phyloP scores from a whole-genome alignment of 2,888 invertebrate species.

The Rhorus exstirpatorius region DNA sequence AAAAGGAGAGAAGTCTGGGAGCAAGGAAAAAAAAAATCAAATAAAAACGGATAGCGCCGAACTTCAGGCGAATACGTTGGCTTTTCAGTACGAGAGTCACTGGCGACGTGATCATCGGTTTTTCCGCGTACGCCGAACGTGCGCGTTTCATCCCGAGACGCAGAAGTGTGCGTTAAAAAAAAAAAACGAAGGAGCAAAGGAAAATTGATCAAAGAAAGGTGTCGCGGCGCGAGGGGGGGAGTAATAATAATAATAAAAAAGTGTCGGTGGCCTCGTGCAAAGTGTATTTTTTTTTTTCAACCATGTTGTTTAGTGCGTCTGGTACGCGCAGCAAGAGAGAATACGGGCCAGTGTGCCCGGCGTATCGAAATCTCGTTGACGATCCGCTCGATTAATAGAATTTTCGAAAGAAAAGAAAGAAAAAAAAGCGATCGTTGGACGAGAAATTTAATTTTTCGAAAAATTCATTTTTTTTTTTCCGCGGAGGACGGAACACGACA shows the following conservation, averaged over 20 bases:
- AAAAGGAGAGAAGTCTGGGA: constrained; percentile 68
- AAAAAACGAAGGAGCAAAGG: background rate
- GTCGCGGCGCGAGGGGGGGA: too few relatives aligned
- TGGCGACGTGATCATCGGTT: constrained; percentile 21
- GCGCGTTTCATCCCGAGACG: constrained; percentile 25
- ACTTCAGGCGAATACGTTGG: constrained; percentile 13
- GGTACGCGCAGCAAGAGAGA: constrained; percentile 61
- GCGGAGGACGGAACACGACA: background rate
- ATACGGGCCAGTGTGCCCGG: constrained; percentile 68
- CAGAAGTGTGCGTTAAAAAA: constrained; percentile 31
- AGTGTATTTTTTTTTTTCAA: constrained; percentile 35
- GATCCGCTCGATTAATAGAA: constrained; percentile 60
- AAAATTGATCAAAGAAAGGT: too few relatives aligned
- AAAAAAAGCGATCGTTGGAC: background rate
- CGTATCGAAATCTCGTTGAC: constrained; percentile 58
- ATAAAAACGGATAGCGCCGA: constrained; percentile 22
- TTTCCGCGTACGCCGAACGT: constrained; percentile 39
- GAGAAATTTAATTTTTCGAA: constrained; percentile 1
- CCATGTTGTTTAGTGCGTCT: constrained; percentile 66
- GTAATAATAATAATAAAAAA: background rate
- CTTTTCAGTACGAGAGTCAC: constrained; percentile 37
- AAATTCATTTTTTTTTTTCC: constrained; percentile 7
- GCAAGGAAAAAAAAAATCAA: constrained; percentile 13
- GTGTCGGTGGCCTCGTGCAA: constrained; percentile 24
- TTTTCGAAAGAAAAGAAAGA: constrained; percentile 10